Evolutionary conservation across 1,140 invertebrate species (phyloP).

Genomic region (Campoletis sonorensis): DNA sequence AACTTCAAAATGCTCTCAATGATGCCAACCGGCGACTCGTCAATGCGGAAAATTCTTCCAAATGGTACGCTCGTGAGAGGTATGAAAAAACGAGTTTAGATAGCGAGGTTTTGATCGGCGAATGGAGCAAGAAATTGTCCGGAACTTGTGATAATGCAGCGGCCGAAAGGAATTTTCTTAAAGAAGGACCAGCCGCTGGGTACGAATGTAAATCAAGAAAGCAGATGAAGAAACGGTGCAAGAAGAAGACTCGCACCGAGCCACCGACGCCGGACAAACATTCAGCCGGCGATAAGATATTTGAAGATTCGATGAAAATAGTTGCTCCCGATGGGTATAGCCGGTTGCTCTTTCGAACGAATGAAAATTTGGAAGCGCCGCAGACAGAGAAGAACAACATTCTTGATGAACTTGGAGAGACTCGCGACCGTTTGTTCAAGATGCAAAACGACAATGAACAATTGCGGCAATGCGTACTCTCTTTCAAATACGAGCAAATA

Average conservation of each 20-base stretch:
- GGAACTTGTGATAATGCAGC: background rate
- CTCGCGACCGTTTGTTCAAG: constrained; percentile 55
- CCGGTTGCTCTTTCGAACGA: constrained; percentile 55
- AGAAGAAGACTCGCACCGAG: constrained; percentile 52
- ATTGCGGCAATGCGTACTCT: constrained; percentile 57
- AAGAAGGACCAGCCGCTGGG: constrained; percentile 45
- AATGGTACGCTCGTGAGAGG: constrained; percentile 61
- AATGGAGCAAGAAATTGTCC: constrained; percentile 30
- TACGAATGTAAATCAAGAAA: constrained; percentile 55
- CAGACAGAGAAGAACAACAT: constrained; percentile 59
- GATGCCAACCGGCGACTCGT: constrained; percentile 56
- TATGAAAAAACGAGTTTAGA: constrained; percentile 58
- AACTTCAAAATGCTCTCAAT: constrained; percentile 58
- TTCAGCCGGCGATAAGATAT: constrained; percentile 53
- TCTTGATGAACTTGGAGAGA: constrained; percentile 41
- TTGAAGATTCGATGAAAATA: constrained; percentile 55
- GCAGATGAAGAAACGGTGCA: constrained; percentile 59
- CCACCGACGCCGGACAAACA: constrained; percentile 59
- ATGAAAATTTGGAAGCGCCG: constrained; percentile 55
- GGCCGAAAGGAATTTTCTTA: background rate
- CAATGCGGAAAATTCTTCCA: constrained; percentile 58
- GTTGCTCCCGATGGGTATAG: constrained; percentile 52
- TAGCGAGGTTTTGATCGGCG: constrained; percentile 49
- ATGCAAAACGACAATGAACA: constrained; percentile 61
- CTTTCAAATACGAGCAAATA: constrained; percentile 63